phyloP scores from a whole-genome alignment of 2,113 vertebrate genomes.

The Micronisus gabar region DNA sequence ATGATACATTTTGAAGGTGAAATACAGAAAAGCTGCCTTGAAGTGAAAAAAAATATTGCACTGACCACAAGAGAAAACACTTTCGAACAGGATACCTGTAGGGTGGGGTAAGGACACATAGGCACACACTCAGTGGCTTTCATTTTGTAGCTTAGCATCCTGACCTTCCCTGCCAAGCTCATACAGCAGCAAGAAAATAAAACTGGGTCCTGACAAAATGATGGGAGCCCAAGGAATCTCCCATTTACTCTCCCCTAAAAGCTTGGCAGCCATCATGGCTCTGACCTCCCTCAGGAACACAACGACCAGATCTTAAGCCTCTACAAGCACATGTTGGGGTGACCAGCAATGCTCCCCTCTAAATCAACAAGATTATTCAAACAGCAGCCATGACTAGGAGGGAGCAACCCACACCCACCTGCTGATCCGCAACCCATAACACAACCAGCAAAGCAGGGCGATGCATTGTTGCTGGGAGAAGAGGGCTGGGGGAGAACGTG shows the following conservation, averaged over 20 bases:
- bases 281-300: background rate
- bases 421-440: background rate
- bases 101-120: background rate
- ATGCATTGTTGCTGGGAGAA: background rate
- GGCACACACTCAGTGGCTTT: background rate
- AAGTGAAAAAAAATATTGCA: background rate
- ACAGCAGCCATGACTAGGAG: background rate
- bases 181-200: background rate
- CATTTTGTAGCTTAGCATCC: background rate
- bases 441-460: background rate
- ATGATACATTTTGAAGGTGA: background rate
- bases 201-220: background rate
- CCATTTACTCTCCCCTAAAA: too few species aligned
- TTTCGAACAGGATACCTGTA: background rate
- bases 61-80: background rate
- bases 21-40: background rate
- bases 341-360: background rate
- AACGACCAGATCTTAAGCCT: background rate
- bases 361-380: background rate
- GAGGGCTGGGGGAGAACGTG: background rate
- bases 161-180: background rate
- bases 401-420: background rate
- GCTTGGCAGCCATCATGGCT: background rate
- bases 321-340: background rate
- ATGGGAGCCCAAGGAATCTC: background rate